Evolutionary conservation across 37 sponge, comb jelly and placozoan genomes (phyloP), one percentile per base, ranked within the genome.

Genomic region (Agelas oroides): DNA sequence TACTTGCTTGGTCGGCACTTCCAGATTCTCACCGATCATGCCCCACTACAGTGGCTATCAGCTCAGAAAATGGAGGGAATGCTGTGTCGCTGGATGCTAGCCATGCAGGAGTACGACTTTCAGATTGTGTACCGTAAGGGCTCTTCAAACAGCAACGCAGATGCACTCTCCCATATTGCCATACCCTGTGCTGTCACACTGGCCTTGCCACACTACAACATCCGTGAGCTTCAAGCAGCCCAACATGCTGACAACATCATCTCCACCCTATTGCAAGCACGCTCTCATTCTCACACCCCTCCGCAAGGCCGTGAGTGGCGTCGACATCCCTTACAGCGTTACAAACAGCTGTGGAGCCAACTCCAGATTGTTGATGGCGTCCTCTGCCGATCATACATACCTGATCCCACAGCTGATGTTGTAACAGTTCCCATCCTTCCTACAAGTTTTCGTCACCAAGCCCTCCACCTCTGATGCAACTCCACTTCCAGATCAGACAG

Each of bases 1-100:
- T 81, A 88, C 70, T 35, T 88, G 11, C 73, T 88, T 56, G 88
- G 82, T 37, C 67, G 69, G 14, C 54, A 36, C 0, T 88, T 88
- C 62, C 57, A 53, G 55, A 33, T 81, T 20, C 23, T 81, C 17
- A 87, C 87, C 3, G 80, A 87, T 39, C 88, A 88, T 66, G 82
- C 56, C 13, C 88, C 82, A 21, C 37, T 81, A 31, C 68, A 81
- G 36, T 65, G 82, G 88, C 46, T 87, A n/a, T 80, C 75, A 15
- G 81, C 81, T n/a, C 88, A 87, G 40, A 87, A 80, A 37, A 87
- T 81, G 89, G 83, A 88, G 70, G 88, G 88, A 1, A 63, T 70
- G 81, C 80, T 86, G 18, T 87, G 88, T 64, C 52, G 74, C 19
- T 87, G 81, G 88, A 82, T 82, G 20, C 70, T 87, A 18, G 76